Percentiles rank a stretch among this genome's conserved stretches.
Evolutionary conservation across 1,140 invertebrate genomes (phyloP).

Genomic region (Drosophila lacertosa): DNA sequence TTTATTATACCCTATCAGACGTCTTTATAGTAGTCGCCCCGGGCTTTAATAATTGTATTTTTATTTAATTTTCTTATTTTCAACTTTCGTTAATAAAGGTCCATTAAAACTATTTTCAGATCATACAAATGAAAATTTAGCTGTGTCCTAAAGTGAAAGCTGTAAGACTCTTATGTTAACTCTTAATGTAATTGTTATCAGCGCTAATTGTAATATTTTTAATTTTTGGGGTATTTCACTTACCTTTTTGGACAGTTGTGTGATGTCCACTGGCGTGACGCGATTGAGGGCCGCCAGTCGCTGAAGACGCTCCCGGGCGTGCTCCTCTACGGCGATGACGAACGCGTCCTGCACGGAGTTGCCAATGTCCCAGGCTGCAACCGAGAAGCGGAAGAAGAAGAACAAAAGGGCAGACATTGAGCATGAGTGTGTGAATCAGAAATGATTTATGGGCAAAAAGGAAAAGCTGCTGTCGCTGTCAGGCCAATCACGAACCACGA

Average conservation of each 20-base stretch:
- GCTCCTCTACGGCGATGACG: constrained; percentile 98
- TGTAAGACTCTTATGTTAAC: no score
- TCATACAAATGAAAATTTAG: no score
- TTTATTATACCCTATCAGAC: no score
- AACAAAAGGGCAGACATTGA: no score
- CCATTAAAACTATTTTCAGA: no score
- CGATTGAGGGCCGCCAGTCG: constrained; percentile 94
- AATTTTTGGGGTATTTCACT: constrained; percentile 33
- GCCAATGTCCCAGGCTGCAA: constrained; percentile 94
- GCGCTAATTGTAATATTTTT: no score
- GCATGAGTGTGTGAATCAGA: constrained; percentile 3
- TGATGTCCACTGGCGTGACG: constrained; percentile 97
- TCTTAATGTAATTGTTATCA: no score
- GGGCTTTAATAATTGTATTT: no score
- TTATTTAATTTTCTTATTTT: no score
- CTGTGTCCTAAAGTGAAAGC: no score
- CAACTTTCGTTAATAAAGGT: no score
- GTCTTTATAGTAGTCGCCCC: no score
- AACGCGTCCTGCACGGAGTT: constrained; percentile 97
- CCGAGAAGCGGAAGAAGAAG: neutral
- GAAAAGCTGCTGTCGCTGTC: constrained; percentile 26
- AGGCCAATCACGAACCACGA: constrained; percentile 17
- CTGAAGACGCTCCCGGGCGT: constrained; percentile 94
- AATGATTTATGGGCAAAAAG: constrained; percentile 44
- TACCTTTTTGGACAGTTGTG: constrained; percentile 95